Evolutionary conservation across 2,797 vertebrate genomes (phyloP).

Genomic region (Leptatherina wallacei): DNA sequence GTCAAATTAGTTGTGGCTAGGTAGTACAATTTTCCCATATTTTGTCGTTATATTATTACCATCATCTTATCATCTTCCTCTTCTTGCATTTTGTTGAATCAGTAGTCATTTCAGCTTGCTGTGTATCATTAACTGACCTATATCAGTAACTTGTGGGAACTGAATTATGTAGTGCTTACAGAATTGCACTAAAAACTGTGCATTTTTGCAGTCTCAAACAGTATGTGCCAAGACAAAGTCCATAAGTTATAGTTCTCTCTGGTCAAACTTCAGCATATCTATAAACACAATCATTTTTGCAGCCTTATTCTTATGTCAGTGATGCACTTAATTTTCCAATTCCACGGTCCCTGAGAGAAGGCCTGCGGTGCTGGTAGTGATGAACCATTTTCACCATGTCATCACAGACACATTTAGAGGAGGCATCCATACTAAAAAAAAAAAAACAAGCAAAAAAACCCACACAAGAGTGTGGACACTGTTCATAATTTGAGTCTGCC

Average conservation of each 20-base stretch:
- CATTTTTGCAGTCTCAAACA: constrained; percentile 8
- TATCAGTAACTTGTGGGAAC: constrained; percentile 6
- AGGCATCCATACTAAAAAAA: constrained; percentile 11
- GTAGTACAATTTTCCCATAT: background rate
- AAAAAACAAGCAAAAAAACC: background rate
- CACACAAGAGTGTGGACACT: background rate
- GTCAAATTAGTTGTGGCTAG: background rate
- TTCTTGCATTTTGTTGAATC: background rate
- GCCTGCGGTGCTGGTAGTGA: constrained; percentile 39
- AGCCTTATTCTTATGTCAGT: background rate
- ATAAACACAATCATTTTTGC: constrained; percentile 2
- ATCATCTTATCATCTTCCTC: background rate
- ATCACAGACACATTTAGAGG: background rate
- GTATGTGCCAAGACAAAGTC: constrained; percentile 13
- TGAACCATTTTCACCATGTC: constrained; percentile 9
- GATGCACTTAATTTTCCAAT: constrained; percentile 7
- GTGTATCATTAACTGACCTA: constrained; percentile 12
- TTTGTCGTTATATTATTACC: background rate
- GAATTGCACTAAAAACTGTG: constrained; percentile 1
- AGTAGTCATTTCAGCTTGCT: constrained; percentile 1
- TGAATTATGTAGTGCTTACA: constrained; percentile 45
- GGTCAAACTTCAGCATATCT: constrained; percentile 6
- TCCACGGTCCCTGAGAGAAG: constrained; percentile 18
- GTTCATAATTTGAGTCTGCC: constrained; percentile 17
- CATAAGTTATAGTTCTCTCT: background rate